Evolutionary conservation across 2,113 vertebrate species (phyloP).

Genomic region (Chloroceryle aenea): DNA sequence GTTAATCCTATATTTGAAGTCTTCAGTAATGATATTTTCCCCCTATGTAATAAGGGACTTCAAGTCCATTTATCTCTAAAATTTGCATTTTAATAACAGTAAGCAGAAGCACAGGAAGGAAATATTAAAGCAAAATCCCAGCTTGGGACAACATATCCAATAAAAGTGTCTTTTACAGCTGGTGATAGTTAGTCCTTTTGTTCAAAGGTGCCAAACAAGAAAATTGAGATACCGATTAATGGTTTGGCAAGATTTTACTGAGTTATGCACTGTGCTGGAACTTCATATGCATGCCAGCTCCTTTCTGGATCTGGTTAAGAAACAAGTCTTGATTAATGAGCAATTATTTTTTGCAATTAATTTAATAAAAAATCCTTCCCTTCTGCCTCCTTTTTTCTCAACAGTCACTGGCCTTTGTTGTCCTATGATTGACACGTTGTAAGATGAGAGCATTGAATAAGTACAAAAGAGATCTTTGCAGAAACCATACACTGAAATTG

Average conservation of each 20-base stretch:
- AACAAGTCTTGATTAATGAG: background rate
- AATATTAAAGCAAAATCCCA: background rate
- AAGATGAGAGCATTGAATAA: background rate
- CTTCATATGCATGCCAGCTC: background rate
- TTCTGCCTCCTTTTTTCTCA: background rate
- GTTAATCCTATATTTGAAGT: background rate
- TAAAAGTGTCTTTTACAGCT: background rate
- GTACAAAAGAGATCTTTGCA: background rate
- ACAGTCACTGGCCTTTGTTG: background rate
- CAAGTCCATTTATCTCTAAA: background rate
- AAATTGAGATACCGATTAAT: background rate
- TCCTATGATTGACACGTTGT: background rate
- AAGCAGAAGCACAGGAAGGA: background rate
- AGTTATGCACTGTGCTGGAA: background rate
- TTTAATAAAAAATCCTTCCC: background rate
- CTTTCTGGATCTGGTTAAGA: background rate
- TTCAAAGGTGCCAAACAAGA: background rate
- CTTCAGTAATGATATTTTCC: background rate
- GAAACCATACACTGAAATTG: background rate
- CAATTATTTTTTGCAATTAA: background rate
- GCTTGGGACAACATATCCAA: background rate
- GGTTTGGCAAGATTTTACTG: background rate
- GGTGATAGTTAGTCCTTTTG: background rate
- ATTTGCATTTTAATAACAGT: constrained; percentile 38
- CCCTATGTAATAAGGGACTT: background rate